Evolutionary conservation across 2,797 vertebrate species (phyloP).

Genomic region (Sebastes taczanowskii): DNA sequence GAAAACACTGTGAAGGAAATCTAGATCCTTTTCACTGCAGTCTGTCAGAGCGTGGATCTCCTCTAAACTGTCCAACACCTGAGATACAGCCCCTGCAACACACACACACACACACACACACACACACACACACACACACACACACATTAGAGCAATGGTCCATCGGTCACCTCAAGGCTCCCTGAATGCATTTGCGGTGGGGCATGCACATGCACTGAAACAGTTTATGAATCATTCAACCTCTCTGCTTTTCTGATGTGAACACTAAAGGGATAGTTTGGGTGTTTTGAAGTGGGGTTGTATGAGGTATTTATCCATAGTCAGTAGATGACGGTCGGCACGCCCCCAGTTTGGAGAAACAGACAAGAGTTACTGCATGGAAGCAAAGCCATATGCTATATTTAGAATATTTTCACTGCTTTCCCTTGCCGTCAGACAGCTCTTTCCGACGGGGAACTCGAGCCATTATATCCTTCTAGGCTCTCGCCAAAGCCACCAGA

Average conservation of each 20-base stretch:
- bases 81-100: constrained; percentile 92
- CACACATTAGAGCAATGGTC: background rate
- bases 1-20: constrained; percentile 99
- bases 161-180: background rate
- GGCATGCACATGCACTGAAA: background rate
- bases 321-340: background rate
- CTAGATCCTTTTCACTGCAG: constrained; percentile 89
- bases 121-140: constrained; percentile 53
- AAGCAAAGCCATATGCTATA: too few species aligned
- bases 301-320: too few species aligned
- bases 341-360: too few species aligned
- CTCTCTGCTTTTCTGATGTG: background rate
- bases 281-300: background rate
- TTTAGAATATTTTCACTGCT: too few species aligned
- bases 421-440: too few species aligned
- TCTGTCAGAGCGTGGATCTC: constrained; percentile 98
- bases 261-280: background rate
- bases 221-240: background rate
- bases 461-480: too few species aligned
- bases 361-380: too few species aligned
- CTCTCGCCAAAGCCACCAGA: too few species aligned
- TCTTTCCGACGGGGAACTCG: too few species aligned
- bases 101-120: constrained; percentile 39
- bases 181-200: background rate
- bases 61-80: constrained; percentile 98